A percentile compares a stretch with the other conserved stretches of the same genome.
These are phyloP conservation scores for Diabrotica undecimpunctata DNA, from an alignment of 1,140 invertebrate genomes.

Conservation along the genomic window DNA sequence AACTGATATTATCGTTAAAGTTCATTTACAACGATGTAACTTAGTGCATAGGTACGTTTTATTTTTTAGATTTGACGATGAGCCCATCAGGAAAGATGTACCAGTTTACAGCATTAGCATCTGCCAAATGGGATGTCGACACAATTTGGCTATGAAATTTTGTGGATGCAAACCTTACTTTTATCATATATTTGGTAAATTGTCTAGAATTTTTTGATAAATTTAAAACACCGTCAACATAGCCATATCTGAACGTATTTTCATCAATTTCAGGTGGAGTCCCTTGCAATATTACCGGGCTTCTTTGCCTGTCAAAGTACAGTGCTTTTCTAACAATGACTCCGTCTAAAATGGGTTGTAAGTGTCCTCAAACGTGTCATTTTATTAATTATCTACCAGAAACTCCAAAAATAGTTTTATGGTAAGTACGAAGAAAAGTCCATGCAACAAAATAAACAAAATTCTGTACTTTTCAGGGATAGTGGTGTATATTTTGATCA, in stretches of 20 bases:
- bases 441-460: background rate
- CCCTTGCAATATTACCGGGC: constrained; percentile 51
- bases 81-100: constrained; percentile 49
- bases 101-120: constrained; percentile 52
- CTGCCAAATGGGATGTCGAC: constrained; percentile 51
- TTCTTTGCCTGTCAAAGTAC: constrained; percentile 53
- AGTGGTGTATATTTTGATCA: constrained; percentile 34
- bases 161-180: constrained; percentile 56
- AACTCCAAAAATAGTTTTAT: constrained; percentile 49
- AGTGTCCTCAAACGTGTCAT: constrained; percentile 54
- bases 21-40: background rate
- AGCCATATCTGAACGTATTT: background rate
- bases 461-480: constrained; percentile 26
- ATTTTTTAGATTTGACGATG: constrained; percentile 47
- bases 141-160: constrained; percentile 46
- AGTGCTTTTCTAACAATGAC: constrained; percentile 51
- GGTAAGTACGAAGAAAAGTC: constrained; percentile 28
- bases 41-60: no score
- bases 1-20: no score
- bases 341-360: constrained; percentile 53
- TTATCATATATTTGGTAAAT: constrained; percentile 44
- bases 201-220: background rate
- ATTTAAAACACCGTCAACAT: no score
- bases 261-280: constrained; percentile 47
- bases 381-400: constrained; percentile 54